phyloP scores from a whole-genome alignment of 1,140 invertebrate genomes.

The Lysiphlebus fabarum region DNA sequence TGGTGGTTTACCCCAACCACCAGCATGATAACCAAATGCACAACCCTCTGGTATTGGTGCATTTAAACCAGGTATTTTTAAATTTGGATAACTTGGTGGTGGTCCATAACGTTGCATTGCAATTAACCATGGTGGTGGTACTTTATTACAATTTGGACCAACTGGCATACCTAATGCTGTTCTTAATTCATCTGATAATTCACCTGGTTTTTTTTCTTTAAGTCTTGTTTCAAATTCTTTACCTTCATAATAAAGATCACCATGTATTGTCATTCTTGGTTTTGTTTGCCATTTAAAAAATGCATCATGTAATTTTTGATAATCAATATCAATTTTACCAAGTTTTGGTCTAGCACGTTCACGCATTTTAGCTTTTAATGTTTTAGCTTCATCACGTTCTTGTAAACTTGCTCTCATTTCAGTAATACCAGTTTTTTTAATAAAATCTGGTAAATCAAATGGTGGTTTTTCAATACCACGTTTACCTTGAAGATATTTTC shows the following conservation, averaged over 20 bases:
- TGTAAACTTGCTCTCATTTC: slow-evolving; percentile 98
- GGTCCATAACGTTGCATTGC: slow-evolving; percentile 99
- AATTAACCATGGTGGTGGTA: slow-evolving; percentile 98
- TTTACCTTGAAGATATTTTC: slow-evolving; percentile 95
- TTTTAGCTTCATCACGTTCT: slow-evolving; percentile 96
- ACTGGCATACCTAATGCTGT: slow-evolving; percentile 98
- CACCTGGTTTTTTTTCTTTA: slow-evolving; percentile 98
- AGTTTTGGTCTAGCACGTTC: slow-evolving; percentile 95
- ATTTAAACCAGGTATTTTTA: slow-evolving; percentile 93
- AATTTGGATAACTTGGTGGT: slow-evolving; percentile 97
- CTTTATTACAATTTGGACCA: slow-evolving; percentile 81
- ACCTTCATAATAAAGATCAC: slow-evolving; percentile 99
- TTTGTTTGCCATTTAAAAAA: slow-evolving; percentile 99
- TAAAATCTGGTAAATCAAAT: slow-evolving; percentile 97
- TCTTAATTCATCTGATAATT: slow-evolving; percentile 91
- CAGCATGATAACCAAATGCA: slow-evolving; percentile 98
- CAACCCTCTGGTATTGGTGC: slow-evolving; percentile 94
- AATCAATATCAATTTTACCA: slow-evolving; percentile 99
- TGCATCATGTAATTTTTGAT: slow-evolving; percentile 98
- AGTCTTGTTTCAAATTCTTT: slow-evolving; percentile 98
- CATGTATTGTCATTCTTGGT: slow-evolving; percentile 97
- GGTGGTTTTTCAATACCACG: slow-evolving; percentile 98
- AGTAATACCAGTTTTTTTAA: slow-evolving; percentile 98
- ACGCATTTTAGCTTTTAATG: slow-evolving; percentile 97
- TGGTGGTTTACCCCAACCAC: slow-evolving; percentile 99